phyloP scores from a whole-genome alignment of 2,888 invertebrate genomes.

The Dryocosmus kuriphilus region DNA sequence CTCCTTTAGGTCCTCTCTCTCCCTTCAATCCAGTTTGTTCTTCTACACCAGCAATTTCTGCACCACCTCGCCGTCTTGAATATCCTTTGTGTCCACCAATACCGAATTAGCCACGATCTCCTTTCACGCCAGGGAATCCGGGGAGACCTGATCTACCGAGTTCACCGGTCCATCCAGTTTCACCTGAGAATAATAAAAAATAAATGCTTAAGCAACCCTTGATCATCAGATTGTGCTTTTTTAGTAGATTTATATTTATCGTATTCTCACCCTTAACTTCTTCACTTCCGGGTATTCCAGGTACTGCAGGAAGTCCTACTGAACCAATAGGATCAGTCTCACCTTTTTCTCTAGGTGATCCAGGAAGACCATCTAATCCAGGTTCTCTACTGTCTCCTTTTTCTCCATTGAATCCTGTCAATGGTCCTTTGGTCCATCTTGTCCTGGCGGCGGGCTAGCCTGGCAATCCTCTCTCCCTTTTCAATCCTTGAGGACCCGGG shows the following conservation, averaged over 20 bases:
- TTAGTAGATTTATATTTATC: neutral
- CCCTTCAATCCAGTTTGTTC: slow-evolving; percentile 84
- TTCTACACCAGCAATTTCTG: slow-evolving; percentile 80
- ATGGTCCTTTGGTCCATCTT: slow-evolving; percentile 83
- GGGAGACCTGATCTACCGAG: slow-evolving; percentile 82
- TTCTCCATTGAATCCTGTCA: slow-evolving; percentile 82
- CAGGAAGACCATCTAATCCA: slow-evolving; percentile 82
- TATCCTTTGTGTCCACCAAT: slow-evolving; percentile 85
- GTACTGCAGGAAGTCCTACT: slow-evolving; percentile 82
- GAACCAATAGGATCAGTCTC: slow-evolving; percentile 87
- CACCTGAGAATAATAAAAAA: slow-evolving; percentile 73
- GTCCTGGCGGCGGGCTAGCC: slow-evolving; percentile 89
- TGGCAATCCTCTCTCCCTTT: slow-evolving; percentile 86
- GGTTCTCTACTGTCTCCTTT: slow-evolving; percentile 83
- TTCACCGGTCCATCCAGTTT: slow-evolving; percentile 82
- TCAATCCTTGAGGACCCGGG: slow-evolving; percentile 83
- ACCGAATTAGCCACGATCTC: slow-evolving; percentile 85
- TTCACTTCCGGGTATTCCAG: slow-evolving; percentile 82
- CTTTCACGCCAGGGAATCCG: slow-evolving; percentile 86
- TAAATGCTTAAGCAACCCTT: neutral
- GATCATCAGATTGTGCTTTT: too few relatives aligned
- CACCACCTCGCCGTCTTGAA: slow-evolving; percentile 83
- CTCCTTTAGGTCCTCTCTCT: slow-evolving; percentile 85
- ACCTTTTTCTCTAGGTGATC: slow-evolving; percentile 86
- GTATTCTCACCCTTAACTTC: slow-evolving; percentile 80